Evolutionary conservation across 2,113 vertebrate genomes (phyloP).

Genomic region (Strix uralensis): DNA sequence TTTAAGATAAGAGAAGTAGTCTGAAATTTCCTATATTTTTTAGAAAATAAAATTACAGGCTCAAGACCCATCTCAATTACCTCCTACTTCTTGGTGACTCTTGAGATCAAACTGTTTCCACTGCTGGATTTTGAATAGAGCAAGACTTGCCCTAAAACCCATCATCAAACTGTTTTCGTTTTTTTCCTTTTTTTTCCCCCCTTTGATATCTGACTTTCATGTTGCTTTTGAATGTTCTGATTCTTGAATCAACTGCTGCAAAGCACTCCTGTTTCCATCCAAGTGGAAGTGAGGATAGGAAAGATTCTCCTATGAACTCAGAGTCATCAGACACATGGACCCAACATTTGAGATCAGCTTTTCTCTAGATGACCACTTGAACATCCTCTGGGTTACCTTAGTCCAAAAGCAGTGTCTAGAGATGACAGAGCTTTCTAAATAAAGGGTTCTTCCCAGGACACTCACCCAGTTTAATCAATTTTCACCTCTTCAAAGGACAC

Average conservation of each 20-base stretch:
- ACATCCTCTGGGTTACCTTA: neutral
- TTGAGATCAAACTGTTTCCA: neutral
- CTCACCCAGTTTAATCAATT: neutral
- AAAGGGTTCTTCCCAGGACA: neutral
- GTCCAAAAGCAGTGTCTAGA: neutral
- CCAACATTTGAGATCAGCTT: neutral
- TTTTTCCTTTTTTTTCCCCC: rapidly evolving
- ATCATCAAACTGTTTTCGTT: neutral
- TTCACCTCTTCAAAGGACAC: neutral
- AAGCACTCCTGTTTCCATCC: neutral
- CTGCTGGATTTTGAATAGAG: neutral
- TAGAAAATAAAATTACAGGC: neutral
- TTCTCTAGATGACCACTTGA: neutral
- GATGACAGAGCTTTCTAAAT: neutral
- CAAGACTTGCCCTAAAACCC: neutral
- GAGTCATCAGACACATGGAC: neutral
- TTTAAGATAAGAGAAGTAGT: neutral
- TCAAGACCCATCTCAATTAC: neutral
- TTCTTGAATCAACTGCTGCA: neutral
- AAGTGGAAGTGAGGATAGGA: neutral
- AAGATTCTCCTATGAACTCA: neutral
- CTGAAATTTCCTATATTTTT: neutral
- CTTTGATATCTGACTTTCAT: neutral
- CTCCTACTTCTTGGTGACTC: neutral
- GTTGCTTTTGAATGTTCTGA: neutral